Evolutionary conservation across 2,113 vertebrate species (phyloP).

Genomic region (Cervus canadensis): DNA sequence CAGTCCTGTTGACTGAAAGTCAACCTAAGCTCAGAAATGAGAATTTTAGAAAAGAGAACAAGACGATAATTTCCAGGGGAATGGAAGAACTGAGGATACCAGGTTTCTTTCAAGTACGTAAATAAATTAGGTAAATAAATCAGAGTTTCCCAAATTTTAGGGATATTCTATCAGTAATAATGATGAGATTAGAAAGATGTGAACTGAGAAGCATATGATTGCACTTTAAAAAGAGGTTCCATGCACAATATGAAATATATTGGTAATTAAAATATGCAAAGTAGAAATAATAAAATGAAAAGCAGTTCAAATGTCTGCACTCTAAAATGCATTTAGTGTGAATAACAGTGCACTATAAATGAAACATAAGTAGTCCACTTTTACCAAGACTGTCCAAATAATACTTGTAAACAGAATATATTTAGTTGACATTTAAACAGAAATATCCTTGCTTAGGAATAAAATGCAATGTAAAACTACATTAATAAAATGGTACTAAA

Average conservation of each 20-base stretch:
- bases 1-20: neutral
- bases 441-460: constrained; percentile 36
- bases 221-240: neutral
- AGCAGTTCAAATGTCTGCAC: neutral
- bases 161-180: neutral
- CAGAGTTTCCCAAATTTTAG: neutral
- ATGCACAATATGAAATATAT: neutral
- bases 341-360: neutral
- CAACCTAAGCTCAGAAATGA: neutral
- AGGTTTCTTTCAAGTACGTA: neutral
- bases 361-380: neutral
- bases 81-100: neutral
- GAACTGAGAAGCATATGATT: neutral
- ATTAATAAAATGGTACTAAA: constrained; percentile 19
- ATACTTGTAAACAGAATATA: constrained; percentile 38
- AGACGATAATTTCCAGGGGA: neutral
- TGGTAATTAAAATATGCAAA: constrained; percentile 17
- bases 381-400: constrained; percentile 24
- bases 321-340: neutral
- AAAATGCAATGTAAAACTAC: constrained; percentile 22
- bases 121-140: neutral
- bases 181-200: neutral
- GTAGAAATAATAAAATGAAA: constrained; percentile 38
- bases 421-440: constrained; percentile 45
- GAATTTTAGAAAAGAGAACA: neutral